Base-by-base conservation (phyloP, 2,113 vertebrate species). In the Kryptolebias marmoratus region DNA sequence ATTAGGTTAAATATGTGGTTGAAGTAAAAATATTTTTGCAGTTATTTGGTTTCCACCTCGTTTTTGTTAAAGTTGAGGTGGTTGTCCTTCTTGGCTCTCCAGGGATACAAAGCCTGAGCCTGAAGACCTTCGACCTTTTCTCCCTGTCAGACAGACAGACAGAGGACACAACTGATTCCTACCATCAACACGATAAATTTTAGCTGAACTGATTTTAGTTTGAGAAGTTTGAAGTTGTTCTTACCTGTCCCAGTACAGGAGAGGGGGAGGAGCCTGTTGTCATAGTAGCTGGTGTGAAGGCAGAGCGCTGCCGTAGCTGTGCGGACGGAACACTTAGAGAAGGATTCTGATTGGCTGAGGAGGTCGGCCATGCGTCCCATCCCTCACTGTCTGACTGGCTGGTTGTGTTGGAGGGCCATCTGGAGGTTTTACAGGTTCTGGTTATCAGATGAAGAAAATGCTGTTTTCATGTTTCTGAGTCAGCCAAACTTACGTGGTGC, bases 51-150 rank as follows among this genome's bases (percentile, higher is more conserved):
- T n/a, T 13, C 4, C 52, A 91, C 91, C 47, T 98, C 98, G 2
- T 94, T 98, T 86, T 99, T 99, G 92, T 99, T 99, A 89, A 99
- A 99, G 89, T 99, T 99, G 55, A 99, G 94, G 84, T 99, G 98
- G 95, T 99, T 99, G 88, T 99, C 97, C 73, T 99, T 99, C 86
- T 99, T 99, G 0, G 97, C 97, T 83, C 97, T 94, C 98, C 98
- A 99, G 0, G 98, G 97, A 82, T 99, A 99, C 77, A 99, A 88
- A 16, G 98, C 97, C 90, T 99, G 98, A 0, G 98, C 97, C 87
- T 99, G 97, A 1, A 99, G 95, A 15, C 98, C 98, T 55, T 99
- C 98, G 1, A 99, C 98, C 76, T 98, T 99, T 85, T 99, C 98
- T 0, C 98, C 98, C 97, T 99, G 85, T 55, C 1, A 31, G 18